Percentiles rank a stretch among this genome's conserved stretches.
Conservation (phyloP, 92 coral and sea anemone species). For the Palythoa grandiflora region DNA sequence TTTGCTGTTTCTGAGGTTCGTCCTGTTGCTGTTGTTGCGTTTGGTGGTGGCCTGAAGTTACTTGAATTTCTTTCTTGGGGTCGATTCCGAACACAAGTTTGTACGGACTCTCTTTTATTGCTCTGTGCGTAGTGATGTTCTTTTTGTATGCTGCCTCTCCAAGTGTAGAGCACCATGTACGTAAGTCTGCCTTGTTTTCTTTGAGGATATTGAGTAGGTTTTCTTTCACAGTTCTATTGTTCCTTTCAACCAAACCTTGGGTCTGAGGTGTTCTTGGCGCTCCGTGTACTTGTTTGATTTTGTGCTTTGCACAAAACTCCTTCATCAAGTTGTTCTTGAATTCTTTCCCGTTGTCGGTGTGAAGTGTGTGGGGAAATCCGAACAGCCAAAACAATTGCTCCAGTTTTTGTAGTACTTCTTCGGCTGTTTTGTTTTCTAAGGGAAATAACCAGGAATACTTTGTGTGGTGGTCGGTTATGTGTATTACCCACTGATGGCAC, state of each 20-base stretch:
- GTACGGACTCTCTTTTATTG: constrained; percentile 38
- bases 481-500: constrained; percentile 14
- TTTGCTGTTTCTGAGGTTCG: constrained; percentile 8
- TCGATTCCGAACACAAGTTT: constrained; percentile 55
- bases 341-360: constrained; percentile 27
- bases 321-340: constrained; percentile 8
- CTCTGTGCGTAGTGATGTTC: constrained; percentile 49
- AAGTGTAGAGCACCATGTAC: constrained; percentile 49
- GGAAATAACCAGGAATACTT: constrained; percentile 28
- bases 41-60: constrained; percentile 34
- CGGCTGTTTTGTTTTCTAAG: constrained; percentile 25
- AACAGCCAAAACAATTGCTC: constrained; percentile 3
- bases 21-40: constrained; percentile 32
- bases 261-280: constrained; percentile 54
- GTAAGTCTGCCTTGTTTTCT: constrained; percentile 43
- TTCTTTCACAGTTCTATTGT: constrained; percentile 58
- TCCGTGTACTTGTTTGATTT: constrained; percentile 42
- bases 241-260: constrained; percentile 57
- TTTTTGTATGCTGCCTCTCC: constrained; percentile 50
- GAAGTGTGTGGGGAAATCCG: constrained; percentile 17
- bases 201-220: constrained; percentile 44
- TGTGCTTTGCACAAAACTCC: constrained; percentile 7
- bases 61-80: constrained; percentile 44
- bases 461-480: constrained; percentile 21
- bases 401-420: constrained; percentile 7